These are phyloP conservation scores for Clarias batrachus DNA, from an alignment of 2,113 vertebrate species.

Conservation along the genomic window DNA sequence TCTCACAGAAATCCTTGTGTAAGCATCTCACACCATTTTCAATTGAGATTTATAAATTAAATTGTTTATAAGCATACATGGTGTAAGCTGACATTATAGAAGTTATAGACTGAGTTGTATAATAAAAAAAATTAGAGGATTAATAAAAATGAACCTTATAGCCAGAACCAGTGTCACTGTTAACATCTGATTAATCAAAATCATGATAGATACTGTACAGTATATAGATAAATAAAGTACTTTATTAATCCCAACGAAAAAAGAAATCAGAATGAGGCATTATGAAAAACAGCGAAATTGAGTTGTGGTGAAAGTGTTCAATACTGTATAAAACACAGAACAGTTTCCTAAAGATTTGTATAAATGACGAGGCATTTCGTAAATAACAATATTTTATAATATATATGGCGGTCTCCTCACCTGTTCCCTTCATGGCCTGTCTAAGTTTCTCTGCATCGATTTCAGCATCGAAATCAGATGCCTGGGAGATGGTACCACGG, in stretches of 20 bases:
- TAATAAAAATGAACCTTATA: neutral
- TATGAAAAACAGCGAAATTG: neutral
- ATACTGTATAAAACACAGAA: neutral
- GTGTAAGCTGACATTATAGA: neutral
- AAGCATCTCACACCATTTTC: neutral
- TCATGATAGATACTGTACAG: too few relatives aligned
- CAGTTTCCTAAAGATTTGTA: neutral
- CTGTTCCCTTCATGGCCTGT: slow-evolving; percentile 90
- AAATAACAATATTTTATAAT: neutral
- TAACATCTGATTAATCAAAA: neutral
- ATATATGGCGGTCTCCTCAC: slow-evolving; percentile 69
- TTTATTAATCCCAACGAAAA: too few relatives aligned
- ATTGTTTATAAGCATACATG: too few relatives aligned
- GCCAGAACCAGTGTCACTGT: too few relatives aligned
- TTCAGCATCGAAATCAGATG: slow-evolving; percentile 75
- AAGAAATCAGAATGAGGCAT: too few relatives aligned
- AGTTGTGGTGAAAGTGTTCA: neutral
- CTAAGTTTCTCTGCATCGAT: slow-evolving; percentile 80
- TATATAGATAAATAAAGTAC: too few relatives aligned
- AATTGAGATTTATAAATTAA: too few relatives aligned
- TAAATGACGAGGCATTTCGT: neutral
- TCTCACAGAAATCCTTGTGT: neutral
- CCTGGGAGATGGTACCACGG: slow-evolving; percentile 81
- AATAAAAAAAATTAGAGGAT: too few relatives aligned
- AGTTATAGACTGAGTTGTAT: neutral